Evolutionary conservation across 2,113 vertebrate species (phyloP).

Genomic region (Lycaon pictus): DNA sequence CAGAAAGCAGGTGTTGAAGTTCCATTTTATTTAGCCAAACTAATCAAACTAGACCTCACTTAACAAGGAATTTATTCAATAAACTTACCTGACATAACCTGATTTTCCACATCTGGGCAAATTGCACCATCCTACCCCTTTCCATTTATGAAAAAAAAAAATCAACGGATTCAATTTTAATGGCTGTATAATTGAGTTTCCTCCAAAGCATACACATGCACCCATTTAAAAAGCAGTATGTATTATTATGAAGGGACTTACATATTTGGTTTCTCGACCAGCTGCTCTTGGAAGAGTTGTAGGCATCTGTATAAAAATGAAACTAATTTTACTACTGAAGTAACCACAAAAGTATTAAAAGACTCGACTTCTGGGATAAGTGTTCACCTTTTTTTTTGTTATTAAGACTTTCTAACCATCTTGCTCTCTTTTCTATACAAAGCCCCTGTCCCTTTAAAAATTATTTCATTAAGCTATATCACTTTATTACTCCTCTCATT

Average conservation of each 20-base stretch:
- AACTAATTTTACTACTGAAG: conserved; percentile 70
- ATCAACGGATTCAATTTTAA: conserved; percentile 24
- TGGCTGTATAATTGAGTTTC: background rate
- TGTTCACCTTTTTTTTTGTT: background rate
- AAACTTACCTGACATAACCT: background rate
- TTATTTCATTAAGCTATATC: background rate
- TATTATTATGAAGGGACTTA: conserved; percentile 87
- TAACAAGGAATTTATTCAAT: conserved; percentile 32
- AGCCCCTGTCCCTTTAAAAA: background rate
- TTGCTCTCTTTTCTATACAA: conserved; percentile 12
- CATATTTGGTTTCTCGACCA: conserved; percentile 98
- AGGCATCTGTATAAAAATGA: conserved; percentile 81
- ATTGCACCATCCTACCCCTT: background rate
- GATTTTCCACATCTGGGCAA: background rate
- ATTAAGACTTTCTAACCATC: background rate
- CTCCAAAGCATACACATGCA: background rate
- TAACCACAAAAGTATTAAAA: conserved; percentile 41
- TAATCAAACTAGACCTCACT: background rate
- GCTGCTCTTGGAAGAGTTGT: conserved; percentile 87
- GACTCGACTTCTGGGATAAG: background rate
- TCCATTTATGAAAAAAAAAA: conserved; percentile 30
- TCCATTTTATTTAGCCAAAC: conserved; percentile 7
- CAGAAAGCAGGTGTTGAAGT: background rate
- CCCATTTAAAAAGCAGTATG: background rate
- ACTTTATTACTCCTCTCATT: background rate